Conservation (phyloP, 2,797 vertebrate genomes). For the Urophycis tenuis region DNA sequence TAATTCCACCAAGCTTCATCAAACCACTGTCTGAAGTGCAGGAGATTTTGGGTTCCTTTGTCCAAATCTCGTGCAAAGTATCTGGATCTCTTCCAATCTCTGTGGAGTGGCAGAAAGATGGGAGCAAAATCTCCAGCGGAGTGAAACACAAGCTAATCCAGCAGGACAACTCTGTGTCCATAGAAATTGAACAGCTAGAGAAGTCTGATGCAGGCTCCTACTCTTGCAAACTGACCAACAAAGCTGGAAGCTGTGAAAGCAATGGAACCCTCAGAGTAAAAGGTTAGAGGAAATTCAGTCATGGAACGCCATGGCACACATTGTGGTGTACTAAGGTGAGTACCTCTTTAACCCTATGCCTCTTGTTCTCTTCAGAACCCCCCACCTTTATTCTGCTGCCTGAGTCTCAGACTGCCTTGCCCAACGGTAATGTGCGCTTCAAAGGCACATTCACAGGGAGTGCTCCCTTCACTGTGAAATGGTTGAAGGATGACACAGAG, state of each 20-base stretch:
- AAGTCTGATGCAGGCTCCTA: constrained; percentile 84
- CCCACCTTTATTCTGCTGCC: constrained; percentile 88
- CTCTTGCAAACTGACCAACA: constrained; percentile 84
- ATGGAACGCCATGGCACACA: constrained; percentile 16
- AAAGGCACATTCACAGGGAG: constrained; percentile 89
- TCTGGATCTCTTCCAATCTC: constrained; percentile 89
- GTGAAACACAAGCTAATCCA: constrained; percentile 86
- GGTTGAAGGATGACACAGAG: constrained; percentile 93
- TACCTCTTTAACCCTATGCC: constrained; percentile 44
- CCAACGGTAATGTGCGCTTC: constrained; percentile 85
- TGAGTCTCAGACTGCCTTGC: constrained; percentile 81
- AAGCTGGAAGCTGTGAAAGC: constrained; percentile 85
- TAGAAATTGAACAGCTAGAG: constrained; percentile 85
- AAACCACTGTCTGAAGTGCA: constrained; percentile 88
- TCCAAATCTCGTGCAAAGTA: constrained; percentile 89
- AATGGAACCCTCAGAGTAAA: constrained; percentile 73
- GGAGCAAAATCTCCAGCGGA: constrained; percentile 80
- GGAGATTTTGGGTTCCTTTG: constrained; percentile 81
- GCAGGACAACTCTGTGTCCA: constrained; percentile 81
- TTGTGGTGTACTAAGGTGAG: constrained; percentile 34
- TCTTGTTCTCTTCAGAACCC: constrained; percentile 77
- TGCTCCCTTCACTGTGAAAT: constrained; percentile 90
- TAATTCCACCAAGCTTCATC: constrained; percentile 89
- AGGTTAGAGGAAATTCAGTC: constrained; percentile 62
- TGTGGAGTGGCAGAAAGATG: constrained; percentile 94